Conservation (phyloP, 2,113 vertebrate genomes). For the Corvus moneduloides region DNA sequence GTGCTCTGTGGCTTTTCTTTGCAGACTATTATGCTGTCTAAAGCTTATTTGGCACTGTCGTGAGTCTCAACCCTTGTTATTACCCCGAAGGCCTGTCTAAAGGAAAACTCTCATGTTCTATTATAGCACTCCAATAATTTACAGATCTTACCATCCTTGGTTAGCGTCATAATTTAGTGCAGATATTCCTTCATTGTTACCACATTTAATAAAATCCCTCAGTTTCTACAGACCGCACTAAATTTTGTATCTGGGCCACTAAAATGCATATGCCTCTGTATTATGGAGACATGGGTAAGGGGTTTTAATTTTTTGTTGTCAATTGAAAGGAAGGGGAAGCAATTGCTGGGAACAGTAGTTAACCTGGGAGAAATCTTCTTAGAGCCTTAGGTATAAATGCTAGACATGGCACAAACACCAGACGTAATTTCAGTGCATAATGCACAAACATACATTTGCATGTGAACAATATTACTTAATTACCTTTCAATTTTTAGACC, state of each 20-base stretch:
- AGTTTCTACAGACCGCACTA: constrained; percentile 41
- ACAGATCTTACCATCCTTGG: constrained; percentile 75
- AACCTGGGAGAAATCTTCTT: constrained; percentile 60
- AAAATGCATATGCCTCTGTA: constrained; percentile 39
- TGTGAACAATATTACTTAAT: constrained; percentile 76
- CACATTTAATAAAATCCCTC: constrained; percentile 59
- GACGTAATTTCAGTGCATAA: constrained; percentile 56
- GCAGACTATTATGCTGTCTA: constrained; percentile 85
- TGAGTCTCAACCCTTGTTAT: constrained; percentile 84
- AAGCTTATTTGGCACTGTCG: constrained; percentile 83
- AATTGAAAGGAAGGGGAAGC: constrained; percentile 46
- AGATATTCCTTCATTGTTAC: constrained; percentile 74
- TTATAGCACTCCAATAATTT: constrained; percentile 78
- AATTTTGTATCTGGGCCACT: constrained; percentile 29
- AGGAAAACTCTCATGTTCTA: constrained; percentile 75
- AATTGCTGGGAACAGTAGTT: constrained; percentile 51
- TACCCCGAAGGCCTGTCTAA: constrained; percentile 81
- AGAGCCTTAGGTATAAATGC: constrained; percentile 57
- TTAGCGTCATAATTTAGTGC: constrained; percentile 77
- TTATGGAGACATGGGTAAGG: not conserved
- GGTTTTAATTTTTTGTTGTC: constrained; percentile 55
- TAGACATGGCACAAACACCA: constrained; percentile 44
- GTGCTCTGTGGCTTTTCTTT: constrained; percentile 83
- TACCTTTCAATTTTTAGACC: constrained; percentile 69
- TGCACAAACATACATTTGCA: constrained; percentile 64